These are phyloP conservation scores for Mycetomoellerius zeteki DNA, from an alignment of 1,140 invertebrate species.

Conservation along the genomic window DNA sequence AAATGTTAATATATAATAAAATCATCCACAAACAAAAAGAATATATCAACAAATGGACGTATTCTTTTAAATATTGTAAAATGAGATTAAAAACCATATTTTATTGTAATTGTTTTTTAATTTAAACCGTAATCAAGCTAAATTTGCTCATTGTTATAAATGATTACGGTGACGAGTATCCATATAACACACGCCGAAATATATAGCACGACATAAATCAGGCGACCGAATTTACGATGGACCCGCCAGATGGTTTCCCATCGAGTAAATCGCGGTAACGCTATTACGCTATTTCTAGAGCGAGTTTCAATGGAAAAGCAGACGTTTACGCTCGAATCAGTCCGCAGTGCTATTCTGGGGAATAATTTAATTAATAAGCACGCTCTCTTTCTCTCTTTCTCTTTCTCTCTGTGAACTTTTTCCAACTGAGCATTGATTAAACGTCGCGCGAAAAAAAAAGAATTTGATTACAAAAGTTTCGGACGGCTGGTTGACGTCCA, in stretches of 20 bases:
- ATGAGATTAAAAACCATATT: neutral
- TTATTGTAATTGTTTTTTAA: neutral
- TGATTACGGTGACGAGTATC: neutral
- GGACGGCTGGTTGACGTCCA: slow-evolving; percentile 18
- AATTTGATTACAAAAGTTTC: slow-evolving; percentile 57
- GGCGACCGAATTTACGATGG: slow-evolving; percentile 30
- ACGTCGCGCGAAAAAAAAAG: slow-evolving; percentile 25
- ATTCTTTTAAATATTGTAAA: neutral
- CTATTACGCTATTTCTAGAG: slow-evolving; percentile 47
- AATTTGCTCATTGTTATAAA: neutral
- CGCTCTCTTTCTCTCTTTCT: neutral
- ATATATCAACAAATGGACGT: too few species aligned
- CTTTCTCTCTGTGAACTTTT: slow-evolving; percentile 6
- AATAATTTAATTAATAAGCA: slow-evolving; percentile 62
- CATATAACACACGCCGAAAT: slow-evolving; percentile 21
- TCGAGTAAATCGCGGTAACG: slow-evolving; percentile 18
- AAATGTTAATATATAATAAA: too few species aligned
- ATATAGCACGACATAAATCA: slow-evolving; percentile 43
- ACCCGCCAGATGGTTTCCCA: slow-evolving; percentile 28
- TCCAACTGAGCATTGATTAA: slow-evolving; percentile 47
- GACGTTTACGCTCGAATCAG: slow-evolving; percentile 41
- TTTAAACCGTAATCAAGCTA: neutral
- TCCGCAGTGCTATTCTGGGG: neutral
- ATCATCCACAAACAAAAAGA: too few species aligned
- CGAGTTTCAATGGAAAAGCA: slow-evolving; percentile 1